phyloP scores from a whole-genome alignment of 2,888 invertebrate species.

The Xanthorhoe designata region DNA sequence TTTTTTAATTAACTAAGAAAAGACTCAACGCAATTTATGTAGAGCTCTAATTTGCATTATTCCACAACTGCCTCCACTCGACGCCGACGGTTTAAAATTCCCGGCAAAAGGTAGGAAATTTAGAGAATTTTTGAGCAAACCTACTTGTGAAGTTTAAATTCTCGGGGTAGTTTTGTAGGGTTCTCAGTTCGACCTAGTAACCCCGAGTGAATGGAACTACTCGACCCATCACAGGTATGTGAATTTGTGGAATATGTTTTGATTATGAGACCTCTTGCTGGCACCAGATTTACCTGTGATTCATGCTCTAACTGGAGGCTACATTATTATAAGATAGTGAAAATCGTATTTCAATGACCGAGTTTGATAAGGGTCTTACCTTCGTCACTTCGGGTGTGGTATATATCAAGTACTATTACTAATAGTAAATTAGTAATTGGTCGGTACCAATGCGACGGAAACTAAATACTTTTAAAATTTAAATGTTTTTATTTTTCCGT shows the following conservation, averaged over 20 bases:
- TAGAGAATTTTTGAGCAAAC: constrained; percentile 39
- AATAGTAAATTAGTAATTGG: too few species aligned
- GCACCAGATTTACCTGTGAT: constrained; percentile 4
- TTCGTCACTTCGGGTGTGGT: too few species aligned
- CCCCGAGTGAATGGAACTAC: constrained; percentile 48
- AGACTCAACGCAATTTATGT: constrained; percentile 21
- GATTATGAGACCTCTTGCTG: constrained; percentile 13
- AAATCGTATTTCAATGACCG: constrained; percentile 13
- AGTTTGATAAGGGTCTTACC: constrained; percentile 12
- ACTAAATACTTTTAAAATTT: not conserved
- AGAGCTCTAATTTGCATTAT: constrained; percentile 32
- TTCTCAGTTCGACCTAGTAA: constrained; percentile 55
- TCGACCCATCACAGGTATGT: constrained; percentile 37
- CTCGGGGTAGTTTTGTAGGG: constrained; percentile 43
- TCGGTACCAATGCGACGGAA: not conserved
- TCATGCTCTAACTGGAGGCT: not conserved
- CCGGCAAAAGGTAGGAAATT: constrained; percentile 28
- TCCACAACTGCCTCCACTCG: constrained; percentile 30
- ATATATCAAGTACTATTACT: too few species aligned
- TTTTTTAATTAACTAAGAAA: constrained; percentile 31
- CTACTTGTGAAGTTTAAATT: constrained; percentile 46
- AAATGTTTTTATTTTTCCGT: too few species aligned
- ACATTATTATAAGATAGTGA: not conserved
- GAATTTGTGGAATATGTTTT: constrained; percentile 31
- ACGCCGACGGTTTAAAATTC: constrained; percentile 32